phyloP scores from a whole-genome alignment of 2,113 vertebrate species.

The Ammodytes dubius region DNA sequence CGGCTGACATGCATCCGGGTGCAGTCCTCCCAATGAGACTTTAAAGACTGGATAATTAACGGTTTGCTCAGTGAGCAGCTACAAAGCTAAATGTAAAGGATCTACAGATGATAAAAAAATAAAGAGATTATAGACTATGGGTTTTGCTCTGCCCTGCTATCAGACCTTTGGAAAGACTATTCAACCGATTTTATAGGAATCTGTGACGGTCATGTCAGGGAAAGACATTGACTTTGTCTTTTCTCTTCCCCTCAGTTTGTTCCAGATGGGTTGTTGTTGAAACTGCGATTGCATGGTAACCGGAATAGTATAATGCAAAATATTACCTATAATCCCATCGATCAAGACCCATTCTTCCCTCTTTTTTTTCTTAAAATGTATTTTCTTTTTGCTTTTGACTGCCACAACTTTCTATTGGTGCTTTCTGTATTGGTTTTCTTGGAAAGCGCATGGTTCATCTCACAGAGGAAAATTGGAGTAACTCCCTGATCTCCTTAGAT shows the following conservation, averaged over 20 bases:
- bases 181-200: constrained; percentile 51
- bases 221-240: constrained; percentile 45
- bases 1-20: constrained; percentile 8
- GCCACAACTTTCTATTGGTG: constrained; percentile 60
- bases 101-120: constrained; percentile 9
- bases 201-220: constrained; percentile 46
- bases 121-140: constrained; percentile 43
- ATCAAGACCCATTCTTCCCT: constrained; percentile 42
- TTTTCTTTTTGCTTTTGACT: constrained; percentile 35
- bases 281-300: constrained; percentile 83
- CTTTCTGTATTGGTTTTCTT: constrained; percentile 62
- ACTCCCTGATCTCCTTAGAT: constrained; percentile 27
- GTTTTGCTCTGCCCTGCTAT: constrained; percentile 50
- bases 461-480: constrained; percentile 14
- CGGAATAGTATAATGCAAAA: constrained; percentile 71
- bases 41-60: constrained; percentile 60
- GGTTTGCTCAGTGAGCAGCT: constrained; percentile 72
- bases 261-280: constrained; percentile 63
- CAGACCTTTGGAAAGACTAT: constrained; percentile 52
- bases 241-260: constrained; percentile 62
- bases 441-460: constrained; percentile 35
- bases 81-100: constrained; percentile 57
- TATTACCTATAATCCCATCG: constrained; percentile 60
- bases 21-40: constrained; percentile 52
- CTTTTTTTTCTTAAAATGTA: constrained; percentile 7